Percentiles rank a stretch among this genome's conserved stretches.
Evolutionary conservation across 2,888 invertebrate genomes (phyloP).

Genomic region (Eulithis prunata): DNA sequence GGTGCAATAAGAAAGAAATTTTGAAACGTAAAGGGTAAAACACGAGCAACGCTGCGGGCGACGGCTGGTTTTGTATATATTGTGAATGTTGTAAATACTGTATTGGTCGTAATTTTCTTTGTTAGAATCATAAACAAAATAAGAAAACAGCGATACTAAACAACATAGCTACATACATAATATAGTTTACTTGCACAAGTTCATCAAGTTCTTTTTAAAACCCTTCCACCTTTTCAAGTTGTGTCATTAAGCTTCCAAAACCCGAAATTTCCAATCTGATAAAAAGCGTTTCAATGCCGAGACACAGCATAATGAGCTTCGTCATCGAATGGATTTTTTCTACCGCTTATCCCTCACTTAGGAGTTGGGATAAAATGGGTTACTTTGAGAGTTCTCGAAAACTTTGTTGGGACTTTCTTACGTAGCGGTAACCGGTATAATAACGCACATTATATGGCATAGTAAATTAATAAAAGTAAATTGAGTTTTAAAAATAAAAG

Average conservation of each 20-base stretch:
- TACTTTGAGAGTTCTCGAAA: conserved; percentile 39
- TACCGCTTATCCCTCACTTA: conserved; percentile 42
- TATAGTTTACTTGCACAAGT: no score
- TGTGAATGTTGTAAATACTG: no score
- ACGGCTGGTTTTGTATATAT: no score
- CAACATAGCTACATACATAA: no score
- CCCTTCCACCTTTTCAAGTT: conserved; percentile 16
- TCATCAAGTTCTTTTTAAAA: not conserved
- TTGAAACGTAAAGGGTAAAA: no score
- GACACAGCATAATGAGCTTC: conserved; percentile 41
- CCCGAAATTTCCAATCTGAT: conserved; percentile 39
- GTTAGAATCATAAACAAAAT: no score
- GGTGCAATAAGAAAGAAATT: no score
- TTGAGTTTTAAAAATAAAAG: no score
- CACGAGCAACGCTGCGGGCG: no score
- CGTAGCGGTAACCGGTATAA: conserved; percentile 5
- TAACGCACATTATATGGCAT: not conserved
- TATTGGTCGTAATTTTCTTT: no score
- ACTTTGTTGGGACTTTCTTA: conserved; percentile 17
- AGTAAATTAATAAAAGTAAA: no score
- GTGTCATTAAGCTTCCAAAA: conserved; percentile 31
- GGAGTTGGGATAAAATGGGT: conserved; percentile 39
- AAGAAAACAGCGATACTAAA: no score
- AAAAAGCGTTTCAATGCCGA: conserved; percentile 40
- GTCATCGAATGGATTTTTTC: conserved; percentile 43